These are phyloP conservation scores for Eupeodes latifasciatus DNA, from an alignment of 2,888 invertebrate genomes.

Conservation along the genomic window DNA sequence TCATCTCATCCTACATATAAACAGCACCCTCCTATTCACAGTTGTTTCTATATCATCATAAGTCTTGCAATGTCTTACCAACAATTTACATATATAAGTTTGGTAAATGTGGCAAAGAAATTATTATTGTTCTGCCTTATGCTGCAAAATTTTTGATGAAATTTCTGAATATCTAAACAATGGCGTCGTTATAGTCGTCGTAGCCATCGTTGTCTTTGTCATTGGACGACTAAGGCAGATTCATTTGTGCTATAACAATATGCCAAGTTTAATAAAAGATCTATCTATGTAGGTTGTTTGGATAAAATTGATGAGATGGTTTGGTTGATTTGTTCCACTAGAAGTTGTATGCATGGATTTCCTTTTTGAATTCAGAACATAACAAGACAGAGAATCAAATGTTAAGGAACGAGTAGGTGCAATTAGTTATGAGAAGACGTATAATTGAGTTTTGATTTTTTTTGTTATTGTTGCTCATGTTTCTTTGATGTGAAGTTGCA, in stretches of 20 bases:
- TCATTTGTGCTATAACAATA: background rate
- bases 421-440: background rate
- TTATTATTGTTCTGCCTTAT: conserved; percentile 23
- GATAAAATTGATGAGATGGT: conserved; percentile 3
- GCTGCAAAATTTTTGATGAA: conserved; percentile 2
- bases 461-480: background rate
- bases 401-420: background rate
- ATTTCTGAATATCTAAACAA: background rate
- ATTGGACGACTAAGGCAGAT: background rate
- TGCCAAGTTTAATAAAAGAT: background rate
- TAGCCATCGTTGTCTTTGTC: background rate
- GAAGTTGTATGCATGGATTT: background rate
- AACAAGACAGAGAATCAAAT: background rate
- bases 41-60: background rate
- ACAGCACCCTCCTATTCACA: background rate
- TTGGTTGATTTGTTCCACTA: background rate
- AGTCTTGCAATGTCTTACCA: background rate
- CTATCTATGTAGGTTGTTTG: background rate
- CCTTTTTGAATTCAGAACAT: background rate
- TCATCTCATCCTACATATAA: background rate
- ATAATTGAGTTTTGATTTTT: conserved; percentile 1
- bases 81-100: background rate
- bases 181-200: background rate
- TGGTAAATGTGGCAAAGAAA: background rate
- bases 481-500: background rate